Evolutionary conservation across 2,888 invertebrate species (phyloP).

Genomic region (Nymphalis polychloros): DNA sequence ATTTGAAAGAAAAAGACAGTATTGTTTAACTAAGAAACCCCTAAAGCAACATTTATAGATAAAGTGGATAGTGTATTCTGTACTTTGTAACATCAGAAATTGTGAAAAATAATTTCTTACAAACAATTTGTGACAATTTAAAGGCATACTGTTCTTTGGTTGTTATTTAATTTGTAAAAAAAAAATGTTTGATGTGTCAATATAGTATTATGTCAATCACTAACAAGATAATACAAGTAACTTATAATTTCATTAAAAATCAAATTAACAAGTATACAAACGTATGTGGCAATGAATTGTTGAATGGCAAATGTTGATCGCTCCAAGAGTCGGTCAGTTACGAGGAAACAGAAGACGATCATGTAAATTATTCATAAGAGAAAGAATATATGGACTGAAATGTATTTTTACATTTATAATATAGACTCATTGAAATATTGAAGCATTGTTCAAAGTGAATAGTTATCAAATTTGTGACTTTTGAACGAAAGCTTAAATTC

Average conservation of each 20-base stretch:
- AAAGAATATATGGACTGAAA: constrained; percentile 1
- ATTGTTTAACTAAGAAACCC: too few relatives aligned
- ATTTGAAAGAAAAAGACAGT: too few relatives aligned
- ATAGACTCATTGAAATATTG: not conserved
- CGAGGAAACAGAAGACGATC: not conserved
- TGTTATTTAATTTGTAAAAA: not conserved
- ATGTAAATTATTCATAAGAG: constrained; percentile 3
- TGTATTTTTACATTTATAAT: constrained; percentile 1
- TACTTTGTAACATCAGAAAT: too few relatives aligned
- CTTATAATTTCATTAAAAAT: not conserved
- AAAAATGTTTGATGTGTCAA: constrained; percentile 5
- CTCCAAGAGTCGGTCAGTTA: not conserved
- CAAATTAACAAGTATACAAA: not conserved
- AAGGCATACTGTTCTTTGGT: not conserved
- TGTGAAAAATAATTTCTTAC: too few relatives aligned
- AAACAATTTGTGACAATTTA: too few relatives aligned
- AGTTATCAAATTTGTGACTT: not conserved
- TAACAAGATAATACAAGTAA: not conserved
- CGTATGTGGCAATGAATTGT: not conserved
- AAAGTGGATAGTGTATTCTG: too few relatives aligned
- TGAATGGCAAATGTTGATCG: constrained; percentile 1
- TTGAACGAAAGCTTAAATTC: not conserved
- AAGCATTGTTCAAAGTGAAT: too few relatives aligned
- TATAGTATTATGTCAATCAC: not conserved
- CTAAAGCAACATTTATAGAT: too few relatives aligned